Evolutionary conservation across 2,797 vertebrate species (phyloP), one percentile per base, ranked within the genome.

Genomic region (Phrynocephalus guinanensis): DNA sequence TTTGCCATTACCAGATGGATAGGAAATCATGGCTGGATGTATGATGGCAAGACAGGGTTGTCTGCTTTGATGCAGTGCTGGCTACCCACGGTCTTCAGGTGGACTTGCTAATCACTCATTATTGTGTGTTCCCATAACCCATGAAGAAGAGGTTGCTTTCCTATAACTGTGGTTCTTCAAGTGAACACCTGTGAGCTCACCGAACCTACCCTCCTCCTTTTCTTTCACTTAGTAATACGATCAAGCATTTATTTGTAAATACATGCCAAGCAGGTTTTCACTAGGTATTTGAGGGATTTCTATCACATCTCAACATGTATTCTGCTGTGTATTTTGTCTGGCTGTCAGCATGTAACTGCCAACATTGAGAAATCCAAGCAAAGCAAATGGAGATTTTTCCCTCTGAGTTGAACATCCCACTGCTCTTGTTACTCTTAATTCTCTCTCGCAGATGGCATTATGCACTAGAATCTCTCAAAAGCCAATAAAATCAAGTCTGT

Each of bases 321-420:
- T 24, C 2, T 70, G 60, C 24, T 86, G 1, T 16, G 71, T n/a
- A 30, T 22, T 77, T n/a, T 38, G 48, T 13, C 38, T 79, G 73
- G 10, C 84, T 11, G 6, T 75, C 20, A 67, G 6, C 78, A 76
- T 33, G 73, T 33, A 67, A 28, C 13, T 82, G 60, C 28, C 56
- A 75, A 33, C 20, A 33, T 82, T 52, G 76, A 4, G 71, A 87
- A 87, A 82, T 52, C 44, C 71, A 82, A 52, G 60, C 79, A 76
- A 87, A 68, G 10, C 33, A 82, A 87, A 82, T 82, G 18, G 44
- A 33, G 15, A 44, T 20, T 76, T 76, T 77, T 68, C 22, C 63
- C 9, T 33, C 6, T 82, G 60, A 52, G 22, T 82, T 82, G 24
- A 75, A 52, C 76, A 87, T 76, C 44, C 71, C 79, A 20, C 60